Percentiles rank a stretch among this genome's conserved stretches.
These are phyloP conservation scores for Syrista parreyssii DNA, from an alignment of 2,888 invertebrate genomes.

Conservation along the genomic window DNA sequence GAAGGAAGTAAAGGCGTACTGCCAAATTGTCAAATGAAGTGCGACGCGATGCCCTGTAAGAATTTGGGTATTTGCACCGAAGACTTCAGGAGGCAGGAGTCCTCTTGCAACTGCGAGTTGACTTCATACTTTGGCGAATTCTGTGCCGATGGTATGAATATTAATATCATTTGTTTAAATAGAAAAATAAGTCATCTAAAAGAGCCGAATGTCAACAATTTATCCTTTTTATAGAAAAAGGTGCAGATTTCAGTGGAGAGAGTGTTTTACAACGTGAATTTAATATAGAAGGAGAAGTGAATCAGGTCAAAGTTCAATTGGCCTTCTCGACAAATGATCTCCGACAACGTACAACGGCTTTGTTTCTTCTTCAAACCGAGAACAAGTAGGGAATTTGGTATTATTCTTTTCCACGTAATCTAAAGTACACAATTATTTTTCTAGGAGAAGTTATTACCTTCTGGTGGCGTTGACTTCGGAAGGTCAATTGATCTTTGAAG, in stretches of 20 bases:
- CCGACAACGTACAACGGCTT: slow-evolving; percentile 81
- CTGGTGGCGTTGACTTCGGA: slow-evolving; percentile 85
- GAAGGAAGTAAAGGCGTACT: slow-evolving; percentile 80
- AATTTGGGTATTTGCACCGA: slow-evolving; percentile 90
- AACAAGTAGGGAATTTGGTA: slow-evolving; percentile 73
- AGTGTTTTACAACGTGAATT: slow-evolving; percentile 85
- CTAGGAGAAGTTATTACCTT: slow-evolving; percentile 84
- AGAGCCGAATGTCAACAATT: neutral
- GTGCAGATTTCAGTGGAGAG: slow-evolving; percentile 89
- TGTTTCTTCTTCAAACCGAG: slow-evolving; percentile 84
- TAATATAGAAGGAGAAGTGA: slow-evolving; percentile 76
- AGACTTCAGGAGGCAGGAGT: slow-evolving; percentile 86
- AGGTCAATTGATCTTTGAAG: slow-evolving; percentile 86
- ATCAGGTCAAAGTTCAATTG: slow-evolving; percentile 83
- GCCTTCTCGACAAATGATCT: slow-evolving; percentile 88
- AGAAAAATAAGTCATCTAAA: slow-evolving; percentile 1
- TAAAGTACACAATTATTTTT: slow-evolving; percentile 31
- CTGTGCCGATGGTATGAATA: slow-evolving; percentile 76
- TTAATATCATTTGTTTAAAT: neutral
- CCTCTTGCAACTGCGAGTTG: slow-evolving; percentile 88
- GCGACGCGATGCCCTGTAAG: slow-evolving; percentile 88
- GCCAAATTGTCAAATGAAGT: slow-evolving; percentile 89
- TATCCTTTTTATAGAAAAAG: slow-evolving; percentile 73
- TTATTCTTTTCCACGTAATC: slow-evolving; percentile 1
- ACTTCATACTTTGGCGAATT: slow-evolving; percentile 91